Conservation (phyloP, 2,113 vertebrate species). For the Strigops habroptila region DNA sequence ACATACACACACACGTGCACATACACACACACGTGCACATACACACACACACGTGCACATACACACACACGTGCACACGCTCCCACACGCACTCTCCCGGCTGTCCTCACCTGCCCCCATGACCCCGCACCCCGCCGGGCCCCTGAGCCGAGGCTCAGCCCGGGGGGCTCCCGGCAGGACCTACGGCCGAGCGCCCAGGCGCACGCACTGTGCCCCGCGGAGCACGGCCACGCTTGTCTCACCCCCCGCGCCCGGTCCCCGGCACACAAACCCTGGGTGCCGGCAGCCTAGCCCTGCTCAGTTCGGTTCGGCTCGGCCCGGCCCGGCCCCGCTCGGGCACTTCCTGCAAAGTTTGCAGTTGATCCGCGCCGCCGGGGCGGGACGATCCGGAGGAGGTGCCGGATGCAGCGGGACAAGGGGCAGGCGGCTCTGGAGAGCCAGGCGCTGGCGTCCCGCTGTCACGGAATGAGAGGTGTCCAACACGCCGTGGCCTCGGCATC, state of each 20-base stretch:
- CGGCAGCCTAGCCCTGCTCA: not conserved
- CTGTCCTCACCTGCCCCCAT: not conserved
- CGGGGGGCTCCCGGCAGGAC: not conserved
- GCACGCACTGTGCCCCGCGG: not conserved
- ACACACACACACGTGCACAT: not conserved
- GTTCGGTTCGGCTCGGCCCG: not conserved
- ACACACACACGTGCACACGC: not conserved
- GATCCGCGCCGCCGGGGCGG: not conserved
- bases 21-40: not conserved
- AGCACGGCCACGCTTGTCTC: not conserved
- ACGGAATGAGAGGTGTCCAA: no score
- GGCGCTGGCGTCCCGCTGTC: accelerated
- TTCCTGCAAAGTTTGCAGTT: not conserved
- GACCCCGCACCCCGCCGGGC: not conserved
- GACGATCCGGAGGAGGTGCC: not conserved
- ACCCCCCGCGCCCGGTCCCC: not conserved
- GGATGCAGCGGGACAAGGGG: not conserved
- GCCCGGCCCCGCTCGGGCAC: not conserved
- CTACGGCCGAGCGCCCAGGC: not conserved
- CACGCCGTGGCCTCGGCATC: not conserved
- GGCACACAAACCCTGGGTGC: not conserved
- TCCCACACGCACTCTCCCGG: not conserved
- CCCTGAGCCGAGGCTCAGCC: not conserved
- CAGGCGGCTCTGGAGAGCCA: accelerated
- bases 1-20: accelerated